Evolutionary conservation across 2,888 invertebrate species (phyloP).

Genomic region (Orchesella flavescens): DNA sequence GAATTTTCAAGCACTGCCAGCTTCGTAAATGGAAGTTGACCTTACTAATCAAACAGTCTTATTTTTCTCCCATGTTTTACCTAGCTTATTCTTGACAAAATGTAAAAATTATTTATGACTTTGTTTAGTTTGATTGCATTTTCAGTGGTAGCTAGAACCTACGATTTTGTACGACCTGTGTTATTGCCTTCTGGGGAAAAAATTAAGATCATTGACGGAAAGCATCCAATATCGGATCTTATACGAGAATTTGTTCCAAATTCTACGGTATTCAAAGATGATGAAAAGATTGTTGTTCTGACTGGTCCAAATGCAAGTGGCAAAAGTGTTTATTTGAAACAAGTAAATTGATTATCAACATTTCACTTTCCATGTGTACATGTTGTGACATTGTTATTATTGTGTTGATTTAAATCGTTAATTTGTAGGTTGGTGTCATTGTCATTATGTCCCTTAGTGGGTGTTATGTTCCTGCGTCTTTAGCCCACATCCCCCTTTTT

Average conservation of each 20-base stretch:
- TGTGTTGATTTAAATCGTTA: background rate
- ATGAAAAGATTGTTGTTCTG: conserved; percentile 81
- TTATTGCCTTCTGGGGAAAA: conserved; percentile 76
- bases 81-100: no score
- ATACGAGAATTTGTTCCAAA: conserved; percentile 83
- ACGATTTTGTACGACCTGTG: conserved; percentile 80
- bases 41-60: no score
- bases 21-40: no score
- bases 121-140: conserved; percentile 81
- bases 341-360: no score
- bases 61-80: no score
- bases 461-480: conserved; percentile 88
- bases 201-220: conserved; percentile 80
- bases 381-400: no score
- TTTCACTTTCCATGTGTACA: no score
- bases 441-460: conserved; percentile 91
- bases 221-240: conserved; percentile 83
- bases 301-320: conserved; percentile 95
- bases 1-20: no score
- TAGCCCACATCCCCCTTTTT: conserved; percentile 82
- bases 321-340: conserved; percentile 93
- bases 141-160: conserved; percentile 80
- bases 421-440: conserved; percentile 79
- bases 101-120: no score
- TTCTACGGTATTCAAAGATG: conserved; percentile 79